These are phyloP conservation scores for Tetramorium alpestre DNA, from an alignment of 1,140 invertebrate species.

Conservation along the genomic window DNA sequence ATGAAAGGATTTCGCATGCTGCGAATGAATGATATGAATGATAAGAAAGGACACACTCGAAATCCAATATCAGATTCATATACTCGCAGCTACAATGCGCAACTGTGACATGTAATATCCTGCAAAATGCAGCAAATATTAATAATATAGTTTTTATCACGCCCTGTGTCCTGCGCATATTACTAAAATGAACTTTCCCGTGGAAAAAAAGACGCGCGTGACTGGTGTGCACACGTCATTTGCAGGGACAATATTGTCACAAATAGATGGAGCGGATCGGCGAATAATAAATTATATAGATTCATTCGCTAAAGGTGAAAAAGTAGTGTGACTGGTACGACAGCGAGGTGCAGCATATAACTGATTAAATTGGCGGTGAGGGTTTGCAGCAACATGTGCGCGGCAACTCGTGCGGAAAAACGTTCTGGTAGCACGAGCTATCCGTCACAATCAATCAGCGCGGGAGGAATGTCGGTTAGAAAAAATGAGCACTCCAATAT, in stretches of 20 bases:
- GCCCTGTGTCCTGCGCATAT: not conserved
- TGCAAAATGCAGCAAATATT: conserved; percentile 30
- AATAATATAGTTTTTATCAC: conserved; percentile 44
- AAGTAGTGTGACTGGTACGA: conserved; percentile 44
- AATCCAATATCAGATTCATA: conserved; percentile 27
- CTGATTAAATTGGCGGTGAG: conserved; percentile 71
- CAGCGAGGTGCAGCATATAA: conserved; percentile 40
- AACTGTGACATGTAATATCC: conserved; percentile 11
- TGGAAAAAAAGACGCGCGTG: not conserved
- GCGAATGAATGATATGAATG: not conserved
- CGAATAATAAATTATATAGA: conserved; percentile 34
- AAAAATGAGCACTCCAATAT: conserved; percentile 56
- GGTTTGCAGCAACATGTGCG: conserved; percentile 65
- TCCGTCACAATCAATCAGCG: conserved; percentile 73
- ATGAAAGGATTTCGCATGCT: not conserved
- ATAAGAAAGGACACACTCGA: conserved; percentile 5
- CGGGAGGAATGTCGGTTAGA: conserved; percentile 57
- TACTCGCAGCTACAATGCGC: not conserved
- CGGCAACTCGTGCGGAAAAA: conserved; percentile 57
- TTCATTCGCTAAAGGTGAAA: conserved; percentile 41
- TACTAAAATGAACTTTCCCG: conserved; percentile 23
- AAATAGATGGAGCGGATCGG: conserved; percentile 40
- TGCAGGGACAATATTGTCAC: conserved; percentile 31
- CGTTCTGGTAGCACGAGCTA: conserved; percentile 67
- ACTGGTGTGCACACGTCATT: conserved; percentile 10